These are phyloP conservation scores for Tringa solitaria DNA, from an alignment of 2,113 vertebrate genomes.

Conservation along the genomic window DNA sequence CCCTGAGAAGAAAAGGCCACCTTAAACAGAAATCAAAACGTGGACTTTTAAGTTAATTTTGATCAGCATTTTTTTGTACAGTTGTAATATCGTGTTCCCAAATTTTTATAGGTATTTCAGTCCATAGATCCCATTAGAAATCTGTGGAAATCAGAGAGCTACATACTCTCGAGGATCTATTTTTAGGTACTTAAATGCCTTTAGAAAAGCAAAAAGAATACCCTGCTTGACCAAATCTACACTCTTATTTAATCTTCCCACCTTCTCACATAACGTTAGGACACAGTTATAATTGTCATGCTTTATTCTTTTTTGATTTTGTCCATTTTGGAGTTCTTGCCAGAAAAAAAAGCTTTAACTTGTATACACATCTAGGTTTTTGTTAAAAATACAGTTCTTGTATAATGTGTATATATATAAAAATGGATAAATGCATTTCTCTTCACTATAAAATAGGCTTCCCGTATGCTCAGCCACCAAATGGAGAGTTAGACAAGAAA, in stretches of 20 bases:
- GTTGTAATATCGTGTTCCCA: not conserved
- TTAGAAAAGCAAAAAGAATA: not conserved
- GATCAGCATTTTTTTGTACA: not conserved
- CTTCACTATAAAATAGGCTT: not conserved
- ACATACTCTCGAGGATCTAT: not conserved
- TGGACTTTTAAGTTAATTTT: not conserved
- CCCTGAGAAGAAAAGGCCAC: not conserved
- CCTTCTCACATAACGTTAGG: not conserved
- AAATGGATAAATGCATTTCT: constrained; percentile 17
- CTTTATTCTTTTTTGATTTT: not conserved
- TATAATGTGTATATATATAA: not conserved
- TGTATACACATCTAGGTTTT: not conserved
- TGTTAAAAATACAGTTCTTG: constrained; percentile 15
- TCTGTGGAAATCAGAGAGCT: not conserved
- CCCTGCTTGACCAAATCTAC: not conserved
- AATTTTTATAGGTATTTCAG: not conserved
- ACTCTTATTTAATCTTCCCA: not conserved
- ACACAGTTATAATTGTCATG: not conserved
- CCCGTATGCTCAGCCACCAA: constrained; percentile 30
- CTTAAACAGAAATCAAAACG: not conserved
- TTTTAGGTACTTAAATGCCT: not conserved
- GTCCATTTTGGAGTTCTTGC: not conserved
- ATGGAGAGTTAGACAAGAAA: constrained; percentile 37
- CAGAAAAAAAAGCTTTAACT: not conserved
- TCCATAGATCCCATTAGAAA: not conserved